phyloP scores from a whole-genome alignment of 2,113 vertebrate species.

The Notarius lentiginosus region DNA sequence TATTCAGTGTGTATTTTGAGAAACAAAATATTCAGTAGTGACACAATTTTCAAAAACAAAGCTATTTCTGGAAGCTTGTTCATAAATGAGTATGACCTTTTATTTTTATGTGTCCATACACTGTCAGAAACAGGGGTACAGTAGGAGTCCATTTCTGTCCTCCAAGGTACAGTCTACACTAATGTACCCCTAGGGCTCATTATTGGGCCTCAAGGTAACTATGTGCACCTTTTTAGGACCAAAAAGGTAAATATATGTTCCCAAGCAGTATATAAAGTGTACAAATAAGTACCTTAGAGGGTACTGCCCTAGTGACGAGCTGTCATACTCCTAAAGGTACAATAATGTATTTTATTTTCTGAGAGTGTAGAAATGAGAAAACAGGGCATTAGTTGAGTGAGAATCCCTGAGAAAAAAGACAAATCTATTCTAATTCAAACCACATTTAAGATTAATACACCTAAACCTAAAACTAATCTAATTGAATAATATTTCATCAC shows the following conservation, averaged over 20 bases:
- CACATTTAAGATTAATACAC: neutral
- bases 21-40: neutral
- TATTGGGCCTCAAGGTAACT: no score
- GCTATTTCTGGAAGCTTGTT: neutral
- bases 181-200: no score
- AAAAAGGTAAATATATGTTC: no score
- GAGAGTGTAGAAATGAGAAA: neutral
- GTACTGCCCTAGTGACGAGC: no score
- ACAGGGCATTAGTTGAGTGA: neutral
- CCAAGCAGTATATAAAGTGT: no score
- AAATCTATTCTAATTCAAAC: neutral
- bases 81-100: neutral
- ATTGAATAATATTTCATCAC: neutral
- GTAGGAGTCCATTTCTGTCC: no score
- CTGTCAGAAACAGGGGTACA: no score
- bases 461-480: neutral
- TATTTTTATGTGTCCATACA: neutral
- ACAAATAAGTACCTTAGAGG: no score
- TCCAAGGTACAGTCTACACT: no score
- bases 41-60: neutral
- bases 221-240: no score
- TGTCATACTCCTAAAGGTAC: no score
- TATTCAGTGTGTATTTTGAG: neutral
- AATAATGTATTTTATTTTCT: no score
- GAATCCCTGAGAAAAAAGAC: neutral